A percentile compares a stretch with the other conserved stretches of the same genome.
Evolutionary conservation across 64 coral and sea anemone genomes (phyloP).

Genomic region (Pocillopora damicornis): DNA sequence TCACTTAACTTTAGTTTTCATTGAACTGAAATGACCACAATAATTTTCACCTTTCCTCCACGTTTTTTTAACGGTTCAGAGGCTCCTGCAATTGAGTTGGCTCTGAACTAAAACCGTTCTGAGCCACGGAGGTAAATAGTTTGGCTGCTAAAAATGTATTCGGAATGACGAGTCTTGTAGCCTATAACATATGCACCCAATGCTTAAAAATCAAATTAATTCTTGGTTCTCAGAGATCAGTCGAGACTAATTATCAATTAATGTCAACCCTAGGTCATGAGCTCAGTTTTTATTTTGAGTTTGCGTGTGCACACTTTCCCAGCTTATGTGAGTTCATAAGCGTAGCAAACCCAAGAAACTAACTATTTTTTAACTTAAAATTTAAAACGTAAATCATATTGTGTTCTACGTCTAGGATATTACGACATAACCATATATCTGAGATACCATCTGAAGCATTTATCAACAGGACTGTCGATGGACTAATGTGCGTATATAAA

Average conservation of each 20-base stretch:
- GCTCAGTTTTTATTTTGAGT: no score
- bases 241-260: no score
- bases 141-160: no score
- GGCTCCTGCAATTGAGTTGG: not conserved
- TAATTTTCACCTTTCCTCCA: not conserved
- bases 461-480: not conserved
- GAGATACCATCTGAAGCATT: conserved; percentile 3
- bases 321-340: not conserved
- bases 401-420: not conserved
- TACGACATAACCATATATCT: conserved; percentile 12
- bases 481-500: conserved; percentile 4
- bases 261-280: no score
- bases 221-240: no score
- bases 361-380: not conserved
- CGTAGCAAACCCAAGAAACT: not conserved
- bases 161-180: no score
- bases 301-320: no score
- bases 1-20: no score
- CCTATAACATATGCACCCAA: no score
- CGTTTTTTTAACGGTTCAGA: not conserved
- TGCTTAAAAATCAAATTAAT: no score
- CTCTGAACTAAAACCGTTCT: not conserved
- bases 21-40: no score
- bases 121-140: not conserved
- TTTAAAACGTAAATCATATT: not conserved